Evolutionary conservation across 2,797 vertebrate genomes (phyloP), one percentile per base, ranked within the genome.

Genomic region (Neopelma chrysocephalum): DNA sequence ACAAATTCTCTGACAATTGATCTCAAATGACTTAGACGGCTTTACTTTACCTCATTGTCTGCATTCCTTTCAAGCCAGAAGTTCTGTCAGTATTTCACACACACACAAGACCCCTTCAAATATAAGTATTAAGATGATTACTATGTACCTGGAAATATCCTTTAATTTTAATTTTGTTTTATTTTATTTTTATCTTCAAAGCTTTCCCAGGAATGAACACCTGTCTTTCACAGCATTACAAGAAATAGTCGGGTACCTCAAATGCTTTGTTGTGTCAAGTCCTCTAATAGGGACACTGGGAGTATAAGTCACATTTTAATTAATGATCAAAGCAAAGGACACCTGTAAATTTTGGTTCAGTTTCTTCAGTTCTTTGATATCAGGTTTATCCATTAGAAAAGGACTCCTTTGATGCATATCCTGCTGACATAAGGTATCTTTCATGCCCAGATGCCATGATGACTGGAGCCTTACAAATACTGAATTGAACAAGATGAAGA

Each of bases 111-210:
- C 14, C 65, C 84, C 84, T 91, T 96, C 91, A 90, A 98, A 97
- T 97, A 72, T 77, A 93, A 90, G 97, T 96, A 98, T 98, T 98
- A 98, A 97, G 97, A 96, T 98, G 98, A 98, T 98, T 98, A 97
- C 96, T 97, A 97, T 94, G 97, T 98, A 91, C 97, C 91, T 93
- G 96, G 92, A 96, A 97, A 97, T 97, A 98, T 98, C 98, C 98
- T 98, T 98, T 98, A 97, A 98, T 98, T 98, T 98, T 95, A 97
- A 98, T 97, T 98, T 97, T 96, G 95, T 96, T 98, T 97, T 97
- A 96, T 98, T 98, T 98, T 97, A 97, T 96, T 98, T 98, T 97
- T 97, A 97, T 97, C 98, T 98, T 98, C 98, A 98, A 98, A 98
- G 98, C 96, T 91, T 95, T 95, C 92, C 82, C 89, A 98, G 97